Evolutionary conservation across 2,888 invertebrate genomes (phyloP).

Genomic region (Stegophylla sp.): DNA sequence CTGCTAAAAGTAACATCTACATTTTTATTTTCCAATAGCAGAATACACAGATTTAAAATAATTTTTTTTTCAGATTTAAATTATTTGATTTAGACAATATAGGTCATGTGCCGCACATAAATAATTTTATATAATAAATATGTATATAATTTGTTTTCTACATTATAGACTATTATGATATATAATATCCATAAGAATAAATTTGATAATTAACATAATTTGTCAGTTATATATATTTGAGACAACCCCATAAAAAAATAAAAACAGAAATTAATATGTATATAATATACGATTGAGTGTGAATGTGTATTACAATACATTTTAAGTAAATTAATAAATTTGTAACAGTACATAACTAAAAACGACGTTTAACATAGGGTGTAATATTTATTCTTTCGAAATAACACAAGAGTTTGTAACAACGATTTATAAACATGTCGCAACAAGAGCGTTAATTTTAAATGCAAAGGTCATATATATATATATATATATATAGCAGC

Average conservation of each 20-base stretch:
- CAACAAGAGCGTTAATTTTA: slow-evolving; percentile 37
- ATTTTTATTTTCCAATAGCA: slow-evolving; percentile 33
- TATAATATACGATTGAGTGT: slow-evolving; percentile 10
- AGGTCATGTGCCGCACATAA: slow-evolving; percentile 17
- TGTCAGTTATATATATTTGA: neutral
- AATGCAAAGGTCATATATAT: slow-evolving; percentile 50
- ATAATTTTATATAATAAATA: neutral
- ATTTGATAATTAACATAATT: slow-evolving; percentile 6
- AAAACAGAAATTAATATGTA: slow-evolving; percentile 44
- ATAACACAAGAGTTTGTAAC: slow-evolving; percentile 25
- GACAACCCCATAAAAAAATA: slow-evolving; percentile 20
- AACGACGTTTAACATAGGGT: slow-evolving; percentile 12
- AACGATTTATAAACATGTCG: slow-evolving; percentile 35
- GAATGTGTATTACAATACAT: slow-evolving; percentile 12
- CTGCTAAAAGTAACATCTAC: slow-evolving; percentile 4
- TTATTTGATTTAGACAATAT: neutral
- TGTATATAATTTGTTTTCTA: slow-evolving; percentile 23
- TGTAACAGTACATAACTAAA: slow-evolving; percentile 39
- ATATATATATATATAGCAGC: slow-evolving; percentile 7
- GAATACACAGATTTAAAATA: slow-evolving; percentile 6
- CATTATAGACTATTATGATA: no score
- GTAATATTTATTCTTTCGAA: slow-evolving; percentile 2
- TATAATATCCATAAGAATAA: slow-evolving; percentile 14
- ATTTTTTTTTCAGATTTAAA: slow-evolving; percentile 2
- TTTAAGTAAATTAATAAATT: slow-evolving; percentile 41